Conservation (phyloP, 2,797 vertebrate genomes). For the Macroramphosus scolopax region DNA sequence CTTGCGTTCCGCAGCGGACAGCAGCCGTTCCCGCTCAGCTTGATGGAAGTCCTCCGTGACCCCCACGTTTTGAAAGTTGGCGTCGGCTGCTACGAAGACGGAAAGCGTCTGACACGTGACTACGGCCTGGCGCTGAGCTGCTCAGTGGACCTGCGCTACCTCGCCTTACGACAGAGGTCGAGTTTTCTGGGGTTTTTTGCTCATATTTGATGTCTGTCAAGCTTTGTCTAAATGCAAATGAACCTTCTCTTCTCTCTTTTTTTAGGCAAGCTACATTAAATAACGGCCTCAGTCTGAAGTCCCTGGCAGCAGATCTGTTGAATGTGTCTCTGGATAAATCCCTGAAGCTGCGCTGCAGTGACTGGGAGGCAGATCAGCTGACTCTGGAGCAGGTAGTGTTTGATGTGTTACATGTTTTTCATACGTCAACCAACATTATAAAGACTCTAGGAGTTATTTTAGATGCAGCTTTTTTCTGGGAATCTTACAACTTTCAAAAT, state of each 20-base stretch:
- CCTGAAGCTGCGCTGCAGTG: constrained; percentile 88
- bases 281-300: constrained; percentile 91
- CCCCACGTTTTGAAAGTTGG: constrained; percentile 87
- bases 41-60: constrained; percentile 84
- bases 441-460: no score
- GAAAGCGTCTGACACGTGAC: constrained; percentile 85
- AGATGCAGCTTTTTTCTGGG: no score
- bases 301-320: constrained; percentile 88
- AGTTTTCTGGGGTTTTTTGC: no score
- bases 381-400: constrained; percentile 84
- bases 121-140: constrained; percentile 83
- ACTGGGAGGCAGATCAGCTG: constrained; percentile 92
- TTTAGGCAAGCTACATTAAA: constrained; percentile 79
- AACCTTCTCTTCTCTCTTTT: neutral
- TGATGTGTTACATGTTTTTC: no score
- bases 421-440: no score
- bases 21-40: constrained; percentile 78
- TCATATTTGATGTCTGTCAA: neutral
- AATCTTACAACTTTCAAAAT: no score
- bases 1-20: constrained; percentile 72
- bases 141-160: constrained; percentile 87
- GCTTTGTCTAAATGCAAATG: neutral
- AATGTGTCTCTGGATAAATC: constrained; percentile 90
- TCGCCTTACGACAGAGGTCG: constrained; percentile 88
- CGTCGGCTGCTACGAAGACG: constrained; percentile 92